Percentiles rank a stretch among this genome's conserved stretches.
Conservation (phyloP, 2,888 invertebrate genomes). For the Eretmocerus hayati region DNA sequence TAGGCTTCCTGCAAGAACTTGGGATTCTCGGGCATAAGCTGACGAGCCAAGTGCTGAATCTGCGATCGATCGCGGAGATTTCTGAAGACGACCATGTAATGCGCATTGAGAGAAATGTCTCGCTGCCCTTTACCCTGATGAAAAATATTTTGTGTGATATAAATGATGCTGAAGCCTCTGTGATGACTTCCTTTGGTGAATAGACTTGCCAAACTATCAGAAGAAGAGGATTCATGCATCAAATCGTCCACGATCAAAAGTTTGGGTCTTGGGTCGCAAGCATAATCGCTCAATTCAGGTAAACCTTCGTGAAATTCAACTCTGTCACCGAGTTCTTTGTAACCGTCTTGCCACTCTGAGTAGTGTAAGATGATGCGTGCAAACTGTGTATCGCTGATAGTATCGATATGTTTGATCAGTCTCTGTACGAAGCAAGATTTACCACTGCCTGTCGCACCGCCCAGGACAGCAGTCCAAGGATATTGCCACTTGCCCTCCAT, state of each 20-base stretch:
- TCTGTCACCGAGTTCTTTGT: background rate
- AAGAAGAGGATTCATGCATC: background rate
- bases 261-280: background rate
- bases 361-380: background rate
- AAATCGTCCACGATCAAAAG: background rate
- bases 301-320: background rate
- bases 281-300: background rate
- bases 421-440: background rate
- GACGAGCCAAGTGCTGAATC: no score
- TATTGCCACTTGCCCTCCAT: background rate
- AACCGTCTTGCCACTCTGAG: background rate
- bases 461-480: background rate
- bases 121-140: conserved; percentile 3
- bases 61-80: conserved; percentile 20
- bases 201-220: background rate
- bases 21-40: no score
- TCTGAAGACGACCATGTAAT: conserved; percentile 21
- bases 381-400: background rate
- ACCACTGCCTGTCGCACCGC: background rate
- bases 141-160: background rate
- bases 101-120: conserved; percentile 18
- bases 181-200: background rate
- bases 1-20: conserved; percentile 16
- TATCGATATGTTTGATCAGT: background rate
- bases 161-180: background rate